These are phyloP conservation scores for Strigamia crassipes DNA, from an alignment of 2,888 invertebrate genomes.

Conservation along the genomic window DNA sequence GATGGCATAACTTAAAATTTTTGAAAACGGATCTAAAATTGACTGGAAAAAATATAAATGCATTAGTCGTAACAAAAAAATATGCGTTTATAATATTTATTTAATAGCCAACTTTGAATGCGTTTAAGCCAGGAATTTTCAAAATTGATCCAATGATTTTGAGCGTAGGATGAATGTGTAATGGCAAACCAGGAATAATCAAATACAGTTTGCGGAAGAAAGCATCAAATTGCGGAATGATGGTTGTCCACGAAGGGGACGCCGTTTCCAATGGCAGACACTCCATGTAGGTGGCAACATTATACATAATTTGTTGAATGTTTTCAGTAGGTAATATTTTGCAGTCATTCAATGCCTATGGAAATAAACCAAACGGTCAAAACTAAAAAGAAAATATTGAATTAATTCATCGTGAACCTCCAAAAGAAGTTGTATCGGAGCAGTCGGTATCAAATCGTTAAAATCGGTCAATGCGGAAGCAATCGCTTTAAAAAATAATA, in stretches of 20 bases:
- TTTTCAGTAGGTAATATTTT: slow-evolving; percentile 74
- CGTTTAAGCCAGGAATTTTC: slow-evolving; percentile 80
- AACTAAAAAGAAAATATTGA: not conserved
- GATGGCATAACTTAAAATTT: slow-evolving; percentile 88
- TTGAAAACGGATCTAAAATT: slow-evolving; percentile 92
- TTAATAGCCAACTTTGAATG: slow-evolving; percentile 70
- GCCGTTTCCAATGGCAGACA: slow-evolving; percentile 81
- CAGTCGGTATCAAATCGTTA: slow-evolving; percentile 91
- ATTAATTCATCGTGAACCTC: slow-evolving; percentile 66
- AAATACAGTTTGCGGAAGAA: slow-evolving; percentile 74
- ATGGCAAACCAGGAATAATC: slow-evolving; percentile 69
- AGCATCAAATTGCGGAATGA: slow-evolving; percentile 83
- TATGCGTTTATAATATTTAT: too few species aligned
- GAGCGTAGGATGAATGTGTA: slow-evolving; percentile 74
- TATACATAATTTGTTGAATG: slow-evolving; percentile 79
- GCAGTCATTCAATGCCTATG: slow-evolving; percentile 74
- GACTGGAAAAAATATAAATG: slow-evolving; percentile 59
- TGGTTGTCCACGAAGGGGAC: slow-evolving; percentile 75
- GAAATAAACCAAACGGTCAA: slow-evolving; percentile 49
- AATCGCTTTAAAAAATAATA: slow-evolving; percentile 91
- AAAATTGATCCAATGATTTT: slow-evolving; percentile 78
- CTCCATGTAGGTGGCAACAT: slow-evolving; percentile 91
- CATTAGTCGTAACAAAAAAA: not conserved
- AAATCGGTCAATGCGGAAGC: slow-evolving; percentile 93
- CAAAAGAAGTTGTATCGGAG: slow-evolving; percentile 86